These are phyloP conservation scores for Phocoena sinus DNA, from an alignment of 2,113 vertebrate species.

Conservation along the genomic window DNA sequence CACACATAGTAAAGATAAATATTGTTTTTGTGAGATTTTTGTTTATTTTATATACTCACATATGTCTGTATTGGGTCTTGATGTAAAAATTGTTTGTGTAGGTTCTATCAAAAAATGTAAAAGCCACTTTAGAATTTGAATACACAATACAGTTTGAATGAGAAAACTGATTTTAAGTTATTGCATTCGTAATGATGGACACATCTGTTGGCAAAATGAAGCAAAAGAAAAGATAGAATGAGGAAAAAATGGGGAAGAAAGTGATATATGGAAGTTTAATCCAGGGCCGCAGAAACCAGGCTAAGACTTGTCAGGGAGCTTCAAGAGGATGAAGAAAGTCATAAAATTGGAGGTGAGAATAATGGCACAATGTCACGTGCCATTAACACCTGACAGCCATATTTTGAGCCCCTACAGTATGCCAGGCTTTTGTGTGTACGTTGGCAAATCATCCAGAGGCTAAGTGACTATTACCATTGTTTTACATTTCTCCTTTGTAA, in stretches of 20 bases:
- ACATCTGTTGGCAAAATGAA: background rate
- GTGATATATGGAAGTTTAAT: background rate
- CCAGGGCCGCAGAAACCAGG: background rate
- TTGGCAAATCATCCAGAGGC: background rate
- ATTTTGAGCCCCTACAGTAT: background rate
- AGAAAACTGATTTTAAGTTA: slow-evolving; percentile 8
- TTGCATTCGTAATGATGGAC: background rate
- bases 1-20: background rate
- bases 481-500: background rate
- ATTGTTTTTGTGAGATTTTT: background rate
- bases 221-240: background rate
- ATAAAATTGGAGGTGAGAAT: background rate
- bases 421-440: background rate
- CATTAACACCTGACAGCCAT: background rate
- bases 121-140: background rate
- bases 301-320: background rate
- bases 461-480: background rate
- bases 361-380: background rate
- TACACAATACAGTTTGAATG: background rate
- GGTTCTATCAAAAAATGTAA: background rate
- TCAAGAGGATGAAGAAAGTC: background rate
- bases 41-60: background rate
- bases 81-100: background rate
- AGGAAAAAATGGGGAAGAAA: background rate
- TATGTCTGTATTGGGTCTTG: background rate